These are phyloP conservation scores for Odontamblyopus lacepedii DNA, from an alignment of 2,797 vertebrate genomes.

Conservation along the genomic window DNA sequence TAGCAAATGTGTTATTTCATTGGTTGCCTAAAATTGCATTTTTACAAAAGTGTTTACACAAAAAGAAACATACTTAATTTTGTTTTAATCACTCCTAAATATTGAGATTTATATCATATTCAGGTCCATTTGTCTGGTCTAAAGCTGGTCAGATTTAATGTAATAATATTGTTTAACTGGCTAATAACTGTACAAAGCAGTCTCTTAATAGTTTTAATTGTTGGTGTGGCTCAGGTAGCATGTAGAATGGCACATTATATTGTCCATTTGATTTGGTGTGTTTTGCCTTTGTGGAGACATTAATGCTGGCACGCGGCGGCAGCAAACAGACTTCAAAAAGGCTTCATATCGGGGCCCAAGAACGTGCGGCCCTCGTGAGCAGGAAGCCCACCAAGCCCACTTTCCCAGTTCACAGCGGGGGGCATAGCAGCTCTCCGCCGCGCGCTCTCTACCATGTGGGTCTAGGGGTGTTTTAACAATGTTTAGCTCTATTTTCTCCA, in stretches of 20 bases:
- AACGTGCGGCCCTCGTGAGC: slow-evolving; percentile 81
- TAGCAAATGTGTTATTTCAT: not conserved
- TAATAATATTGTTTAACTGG: not conserved
- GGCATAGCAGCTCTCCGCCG: slow-evolving; percentile 82
- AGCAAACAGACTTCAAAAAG: slow-evolving; percentile 84
- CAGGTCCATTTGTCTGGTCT: no score
- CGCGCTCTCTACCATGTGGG: slow-evolving; percentile 85
- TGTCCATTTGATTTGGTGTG: slow-evolving; percentile 61
- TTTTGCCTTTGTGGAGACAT: slow-evolving; percentile 75
- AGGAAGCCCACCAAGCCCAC: slow-evolving; percentile 84
- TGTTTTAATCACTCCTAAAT: not conserved
- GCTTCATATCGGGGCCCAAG: slow-evolving; percentile 79
- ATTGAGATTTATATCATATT: not conserved
- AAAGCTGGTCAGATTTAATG: not conserved
- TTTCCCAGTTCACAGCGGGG: slow-evolving; percentile 89
- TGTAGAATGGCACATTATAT: slow-evolving; percentile 52
- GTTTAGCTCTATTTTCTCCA: slow-evolving; percentile 87
- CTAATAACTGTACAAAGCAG: slow-evolving; percentile 1
- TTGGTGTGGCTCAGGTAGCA: slow-evolving; percentile 44
- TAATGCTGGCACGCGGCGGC: slow-evolving; percentile 73
- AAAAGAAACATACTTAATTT: not conserved
- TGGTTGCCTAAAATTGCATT: not conserved
- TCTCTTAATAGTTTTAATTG: slow-evolving; percentile 42
- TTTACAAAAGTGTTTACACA: not conserved
- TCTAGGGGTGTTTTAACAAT: slow-evolving; percentile 88